Evolutionary conservation across 2,797 vertebrate species (phyloP).

Genomic region (Leptoclinus maculatus): DNA sequence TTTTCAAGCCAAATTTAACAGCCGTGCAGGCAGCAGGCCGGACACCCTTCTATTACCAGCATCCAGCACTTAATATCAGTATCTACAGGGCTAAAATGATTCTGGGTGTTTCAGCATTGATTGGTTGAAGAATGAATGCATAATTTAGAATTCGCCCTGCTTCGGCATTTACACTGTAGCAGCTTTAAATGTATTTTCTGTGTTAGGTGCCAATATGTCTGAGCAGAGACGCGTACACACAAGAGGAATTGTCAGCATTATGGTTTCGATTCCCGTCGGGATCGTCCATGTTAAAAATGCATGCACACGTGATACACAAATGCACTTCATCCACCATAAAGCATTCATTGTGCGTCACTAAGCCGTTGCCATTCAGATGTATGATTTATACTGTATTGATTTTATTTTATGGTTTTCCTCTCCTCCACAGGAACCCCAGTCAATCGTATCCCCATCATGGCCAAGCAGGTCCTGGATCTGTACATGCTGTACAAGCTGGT

Average conservation of each 20-base stretch:
- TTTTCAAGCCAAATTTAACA: slow-evolving; percentile 78
- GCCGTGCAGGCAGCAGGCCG: slow-evolving; percentile 30
- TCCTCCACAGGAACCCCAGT: slow-evolving; percentile 90
- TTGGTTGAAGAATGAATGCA: slow-evolving; percentile 8
- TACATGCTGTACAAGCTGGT: slow-evolving; percentile 97
- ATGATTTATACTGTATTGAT: slow-evolving; percentile 35
- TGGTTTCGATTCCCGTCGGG: not conserved
- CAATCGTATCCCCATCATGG: slow-evolving; percentile 98
- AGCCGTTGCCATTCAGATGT: slow-evolving; percentile 1
- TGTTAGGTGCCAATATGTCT: slow-evolving; percentile 13
- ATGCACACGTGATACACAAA: slow-evolving; percentile 9
- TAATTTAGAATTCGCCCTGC: slow-evolving; percentile 1
- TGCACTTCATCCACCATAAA: slow-evolving; percentile 25
- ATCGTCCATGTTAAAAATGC: slow-evolving; percentile 17
- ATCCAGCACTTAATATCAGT: slow-evolving; percentile 25
- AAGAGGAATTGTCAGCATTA: slow-evolving; percentile 11
- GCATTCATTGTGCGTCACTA: slow-evolving; percentile 8
- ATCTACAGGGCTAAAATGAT: slow-evolving; percentile 14
- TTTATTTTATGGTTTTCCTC: slow-evolving; percentile 13
- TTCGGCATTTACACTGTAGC: slow-evolving; percentile 11
- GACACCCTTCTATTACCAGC: slow-evolving; percentile 15
- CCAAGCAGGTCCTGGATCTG: slow-evolving; percentile 97
- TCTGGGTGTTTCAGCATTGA: slow-evolving; percentile 13
- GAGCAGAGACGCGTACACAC: not conserved
- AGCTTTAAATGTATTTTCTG: slow-evolving; percentile 22